Conservation (phyloP, 2,888 invertebrate genomes). For the Lamellibrachia columna region DNA sequence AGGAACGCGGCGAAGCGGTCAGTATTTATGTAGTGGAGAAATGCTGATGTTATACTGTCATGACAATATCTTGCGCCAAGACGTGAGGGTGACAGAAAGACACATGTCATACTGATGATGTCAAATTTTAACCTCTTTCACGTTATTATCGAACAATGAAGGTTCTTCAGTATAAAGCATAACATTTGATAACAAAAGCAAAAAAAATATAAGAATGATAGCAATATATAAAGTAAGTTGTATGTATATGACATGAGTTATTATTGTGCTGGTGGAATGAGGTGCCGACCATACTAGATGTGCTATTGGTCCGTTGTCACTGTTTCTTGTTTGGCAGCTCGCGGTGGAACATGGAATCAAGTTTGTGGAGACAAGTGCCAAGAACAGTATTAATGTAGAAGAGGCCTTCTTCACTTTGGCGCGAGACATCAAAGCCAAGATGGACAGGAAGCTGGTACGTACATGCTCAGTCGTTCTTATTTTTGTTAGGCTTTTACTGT, state of each 20-base stretch:
- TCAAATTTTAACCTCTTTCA: too few species aligned
- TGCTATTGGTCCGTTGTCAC: not conserved
- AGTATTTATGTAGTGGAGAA: slow-evolving; percentile 25
- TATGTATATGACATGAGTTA: not conserved
- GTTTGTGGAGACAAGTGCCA: slow-evolving; percentile 99
- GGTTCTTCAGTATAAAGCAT: too few species aligned
- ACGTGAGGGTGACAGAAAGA: too few species aligned
- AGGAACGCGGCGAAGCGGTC: slow-evolving; percentile 87
- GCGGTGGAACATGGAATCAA: slow-evolving; percentile 98
- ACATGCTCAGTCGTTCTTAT: not conserved
- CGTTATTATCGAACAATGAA: too few species aligned
- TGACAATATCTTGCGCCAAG: too few species aligned
- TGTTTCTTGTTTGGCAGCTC: slow-evolving; percentile 72
- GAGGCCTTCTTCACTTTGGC: slow-evolving; percentile 97
- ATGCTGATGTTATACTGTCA: not conserved
- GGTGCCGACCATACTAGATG: too few species aligned
- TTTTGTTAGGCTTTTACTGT: not conserved
- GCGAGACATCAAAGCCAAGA: slow-evolving; percentile 96
- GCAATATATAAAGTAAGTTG: not conserved
- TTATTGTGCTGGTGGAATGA: too few species aligned
- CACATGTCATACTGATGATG: too few species aligned
- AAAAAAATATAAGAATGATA: too few species aligned
- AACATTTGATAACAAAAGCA: too few species aligned
- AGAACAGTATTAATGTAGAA: slow-evolving; percentile 96
- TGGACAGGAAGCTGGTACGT: slow-evolving; percentile 96